A percentile compares a stretch with the other conserved stretches of the same genome.
phyloP scores from a whole-genome alignment of 64 coral and sea anemone genomes.

The Dendronephthya gigantea region DNA sequence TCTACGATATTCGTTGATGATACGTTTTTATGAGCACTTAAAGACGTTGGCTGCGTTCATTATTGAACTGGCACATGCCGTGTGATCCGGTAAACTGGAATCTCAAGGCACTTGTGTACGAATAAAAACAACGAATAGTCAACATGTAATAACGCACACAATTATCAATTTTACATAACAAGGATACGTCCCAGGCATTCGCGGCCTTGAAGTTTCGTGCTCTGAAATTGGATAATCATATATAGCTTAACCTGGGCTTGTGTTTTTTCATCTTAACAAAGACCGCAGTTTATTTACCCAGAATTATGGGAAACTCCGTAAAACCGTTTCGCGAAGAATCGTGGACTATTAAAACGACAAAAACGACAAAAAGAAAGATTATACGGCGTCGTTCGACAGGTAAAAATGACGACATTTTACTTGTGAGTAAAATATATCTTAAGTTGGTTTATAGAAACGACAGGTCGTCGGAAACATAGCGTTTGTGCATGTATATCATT shows the following conservation, averaged over 20 bases:
- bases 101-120: too few relatives aligned
- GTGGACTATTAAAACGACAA: background rate
- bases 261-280: background rate
- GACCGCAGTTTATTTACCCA: too few relatives aligned
- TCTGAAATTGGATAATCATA: background rate
- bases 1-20: background rate
- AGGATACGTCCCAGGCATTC: too few relatives aligned
- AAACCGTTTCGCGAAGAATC: constrained; percentile 18
- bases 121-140: too few relatives aligned
- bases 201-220: background rate
- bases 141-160: too few relatives aligned
- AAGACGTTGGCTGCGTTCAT: too few relatives aligned
- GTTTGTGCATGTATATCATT: too few relatives aligned
- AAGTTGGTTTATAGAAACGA: background rate
- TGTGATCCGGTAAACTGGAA: too few relatives aligned
- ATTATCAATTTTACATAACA: too few relatives aligned
- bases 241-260: background rate
- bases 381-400: background rate
- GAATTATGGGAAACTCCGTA: background rate
- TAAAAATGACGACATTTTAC: background rate
- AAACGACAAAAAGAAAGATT: background rate
- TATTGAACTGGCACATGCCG: too few relatives aligned
- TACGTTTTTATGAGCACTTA: background rate
- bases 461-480: too few relatives aligned
- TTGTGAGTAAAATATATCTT: background rate